A percentile compares a stretch with the other conserved stretches of the same genome.
phyloP scores from a whole-genome alignment of 2,113 vertebrate species.

The Cyanoramphus novaezelandiae region DNA sequence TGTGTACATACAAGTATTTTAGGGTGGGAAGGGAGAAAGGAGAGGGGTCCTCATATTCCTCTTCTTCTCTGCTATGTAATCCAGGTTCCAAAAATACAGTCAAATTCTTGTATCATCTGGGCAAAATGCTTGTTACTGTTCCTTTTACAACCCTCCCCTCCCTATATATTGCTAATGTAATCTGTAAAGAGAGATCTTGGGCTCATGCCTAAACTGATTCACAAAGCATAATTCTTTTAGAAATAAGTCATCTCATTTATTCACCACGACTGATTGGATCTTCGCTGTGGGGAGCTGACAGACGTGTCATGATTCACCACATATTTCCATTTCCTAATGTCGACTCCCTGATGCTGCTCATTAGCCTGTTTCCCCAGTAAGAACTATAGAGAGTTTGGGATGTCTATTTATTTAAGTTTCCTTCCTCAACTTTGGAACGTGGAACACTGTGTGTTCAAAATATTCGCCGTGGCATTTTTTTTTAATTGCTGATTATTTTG shows the following conservation, averaged over 20 bases:
- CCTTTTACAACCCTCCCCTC: not conserved
- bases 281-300: constrained; percentile 36
- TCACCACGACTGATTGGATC: constrained; percentile 17
- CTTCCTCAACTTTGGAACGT: not conserved
- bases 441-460: not conserved
- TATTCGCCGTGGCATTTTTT: not conserved
- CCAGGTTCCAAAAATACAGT: not conserved
- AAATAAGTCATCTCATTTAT: constrained; percentile 29
- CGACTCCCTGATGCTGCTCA: not conserved
- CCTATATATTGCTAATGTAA: not conserved
- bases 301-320: constrained; percentile 53
- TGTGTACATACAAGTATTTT: not conserved
- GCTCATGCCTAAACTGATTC: constrained; percentile 21
- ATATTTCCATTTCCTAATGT: constrained; percentile 32
- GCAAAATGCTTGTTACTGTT: not conserved
- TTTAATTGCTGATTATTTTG: constrained; percentile 9
- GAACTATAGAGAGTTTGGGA: not conserved
- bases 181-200: not conserved
- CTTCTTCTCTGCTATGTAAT: not conserved
- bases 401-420: not conserved
- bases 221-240: not conserved
- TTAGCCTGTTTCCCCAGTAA: not conserved
- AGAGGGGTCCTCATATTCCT: not conserved
- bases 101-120: not conserved
- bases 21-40: not conserved